Evolutionary conservation across 2,113 vertebrate species (phyloP), one percentile per base, ranked within the genome.

Genomic region (Cynocephalus volans): DNA sequence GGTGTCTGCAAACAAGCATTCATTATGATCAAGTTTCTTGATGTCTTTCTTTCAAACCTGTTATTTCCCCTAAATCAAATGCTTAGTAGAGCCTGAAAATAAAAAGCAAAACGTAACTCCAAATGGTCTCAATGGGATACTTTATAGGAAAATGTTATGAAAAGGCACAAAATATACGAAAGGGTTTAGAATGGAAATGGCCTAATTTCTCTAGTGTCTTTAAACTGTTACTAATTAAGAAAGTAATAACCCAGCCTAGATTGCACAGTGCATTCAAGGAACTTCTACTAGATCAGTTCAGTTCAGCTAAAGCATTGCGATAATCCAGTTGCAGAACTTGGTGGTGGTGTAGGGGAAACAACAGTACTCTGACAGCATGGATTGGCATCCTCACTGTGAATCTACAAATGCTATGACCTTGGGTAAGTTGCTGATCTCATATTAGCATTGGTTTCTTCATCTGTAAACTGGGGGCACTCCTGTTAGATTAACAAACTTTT

Each of bases 41-140:
- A 88, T 97, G 69, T 81, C 90, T 97, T 98, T 97, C 95, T 97
- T 98, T 98, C 94, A 97, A 98, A 95, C 96, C 97, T 97, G 83
- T 97, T 98, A 98, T 98, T 98, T 98, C 97, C 92, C 92, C 92
- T 98, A 97, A 98, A 97, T 98, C 97, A 98, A 97, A 98, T 97
- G 94, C 94, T 97, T 98, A 97, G 97, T 95, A 98, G 96, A 98
- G 88, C 90, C 93, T 98, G 88, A 79, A 98, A 70, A 24, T 2
- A 58, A 56, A 93, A 98, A 98, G 96, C 96, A 9, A 17, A 36
- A 56, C 90, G 98, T 3, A 97, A 84, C 79, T 95, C 69, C 96
- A 97, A 98, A 97, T 81, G 56, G 80, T 96, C 97, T 98, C 98
- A 88, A 33, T 88, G 88, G 95, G 86, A 96, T 97, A 64, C 96